Evolutionary conservation across 1,140 invertebrate genomes (phyloP), one percentile per base, ranked within the genome.

Genomic region (Aphaenogaster ashmeadi): DNA sequence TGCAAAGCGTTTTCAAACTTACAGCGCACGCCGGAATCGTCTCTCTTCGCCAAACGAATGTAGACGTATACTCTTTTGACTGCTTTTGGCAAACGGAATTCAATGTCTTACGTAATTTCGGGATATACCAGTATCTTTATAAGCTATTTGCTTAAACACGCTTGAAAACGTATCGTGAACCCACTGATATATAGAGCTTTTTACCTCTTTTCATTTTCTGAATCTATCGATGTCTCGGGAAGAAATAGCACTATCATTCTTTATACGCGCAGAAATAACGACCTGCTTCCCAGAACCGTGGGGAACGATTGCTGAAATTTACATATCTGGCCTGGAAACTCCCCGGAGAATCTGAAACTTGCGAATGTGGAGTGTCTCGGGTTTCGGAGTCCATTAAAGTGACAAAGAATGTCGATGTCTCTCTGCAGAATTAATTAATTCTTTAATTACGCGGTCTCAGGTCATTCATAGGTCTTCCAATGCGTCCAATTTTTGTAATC

Each of bases 331-430:
- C 15, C 21, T 71, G 64, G 71, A 81, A 81, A 56, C 15, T 33
- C 52, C 4, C 18, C 21, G 11, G 64, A 58, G 79, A 81, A 64
- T 78, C 62, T 50, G 74, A 86, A 86, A 79, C 74, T 86, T 54
- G 54, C 58, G 27, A 66, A 21, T 27, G 21, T 56, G 60, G 50
- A 86, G 60, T 67, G 47, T 86, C 47, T 41, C 15, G 83, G 52
- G 18, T 78, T 86, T 86, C 58, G 9, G 67, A 66, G 38, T 44
- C 47, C 60, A 66, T 86, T 79, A 66, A 41, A 79, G 47, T 18
- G 52, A 33, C 38, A 36, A 66, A 66, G 38, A 86, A 86, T 78
- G 72, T 78, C 83, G 36, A 66, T 86, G 38, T 81, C 18, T 44
- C 3, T 47, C 50, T 50, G 15, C 9, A 38, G 52, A 58, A 56